phyloP scores from a whole-genome alignment of 2,888 invertebrate species.

The Aporophyla lueneburgensis region DNA sequence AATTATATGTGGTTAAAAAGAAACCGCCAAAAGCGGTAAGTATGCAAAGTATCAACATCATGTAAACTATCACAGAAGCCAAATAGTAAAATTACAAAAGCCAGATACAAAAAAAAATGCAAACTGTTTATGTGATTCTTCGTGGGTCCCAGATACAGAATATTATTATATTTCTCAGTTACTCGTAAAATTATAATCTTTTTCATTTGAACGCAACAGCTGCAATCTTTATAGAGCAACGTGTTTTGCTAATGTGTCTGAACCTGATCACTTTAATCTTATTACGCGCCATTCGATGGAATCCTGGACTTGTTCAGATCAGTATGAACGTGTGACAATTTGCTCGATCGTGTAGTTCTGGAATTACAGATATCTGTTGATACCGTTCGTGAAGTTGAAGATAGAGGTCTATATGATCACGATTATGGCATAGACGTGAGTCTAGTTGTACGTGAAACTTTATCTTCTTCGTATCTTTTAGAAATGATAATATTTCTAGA shows the following conservation, averaged over 20 bases:
- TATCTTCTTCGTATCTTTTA: not conserved
- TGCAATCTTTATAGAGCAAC: constrained; percentile 6
- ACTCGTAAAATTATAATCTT: constrained; percentile 14
- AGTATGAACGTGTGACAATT: constrained; percentile 58
- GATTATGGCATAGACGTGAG: not conserved
- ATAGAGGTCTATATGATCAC: not conserved
- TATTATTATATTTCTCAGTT: not conserved
- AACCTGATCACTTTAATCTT: constrained; percentile 45
- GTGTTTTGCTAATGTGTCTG: constrained; percentile 14
- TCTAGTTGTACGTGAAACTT: constrained; percentile 13
- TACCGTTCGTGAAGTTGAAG: constrained; percentile 11
- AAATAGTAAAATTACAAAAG: too few relatives aligned
- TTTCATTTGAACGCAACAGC: constrained; percentile 1
- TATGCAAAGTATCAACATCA: too few relatives aligned
- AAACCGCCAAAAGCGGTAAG: too few relatives aligned
- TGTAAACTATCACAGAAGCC: too few relatives aligned
- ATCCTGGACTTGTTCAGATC: constrained; percentile 24
- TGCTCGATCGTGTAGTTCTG: constrained; percentile 45
- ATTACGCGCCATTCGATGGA: constrained; percentile 20
- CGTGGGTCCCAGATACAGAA: too few relatives aligned
- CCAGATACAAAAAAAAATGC: too few relatives aligned
- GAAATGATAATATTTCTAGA: not conserved
- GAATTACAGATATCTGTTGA: constrained; percentile 8
- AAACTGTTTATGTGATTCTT: too few relatives aligned
- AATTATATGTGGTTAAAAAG: too few relatives aligned